Percentiles rank a stretch among this genome's conserved stretches.
Conservation (phyloP, 2,797 vertebrate genomes). For the Pogonophryne albipinna region DNA sequence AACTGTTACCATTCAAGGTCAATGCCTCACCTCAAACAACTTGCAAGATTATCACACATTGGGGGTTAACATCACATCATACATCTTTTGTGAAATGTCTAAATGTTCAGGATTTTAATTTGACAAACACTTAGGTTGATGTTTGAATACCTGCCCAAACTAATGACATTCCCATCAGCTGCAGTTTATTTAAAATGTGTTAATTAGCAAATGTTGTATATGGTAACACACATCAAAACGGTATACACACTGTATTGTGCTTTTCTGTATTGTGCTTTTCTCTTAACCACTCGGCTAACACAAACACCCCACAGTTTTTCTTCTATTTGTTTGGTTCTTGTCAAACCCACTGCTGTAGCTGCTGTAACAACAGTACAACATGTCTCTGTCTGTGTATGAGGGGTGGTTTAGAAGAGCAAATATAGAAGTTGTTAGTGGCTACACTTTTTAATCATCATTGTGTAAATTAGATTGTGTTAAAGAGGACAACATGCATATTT, state of each 20-base stretch:
- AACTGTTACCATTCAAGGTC: too few relatives aligned
- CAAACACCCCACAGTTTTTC: too few relatives aligned
- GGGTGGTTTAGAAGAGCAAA: background rate
- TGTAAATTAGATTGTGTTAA: conserved; percentile 1
- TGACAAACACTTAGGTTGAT: too few relatives aligned
- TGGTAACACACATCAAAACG: too few relatives aligned
- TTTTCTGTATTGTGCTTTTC: background rate
- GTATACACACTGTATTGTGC: background rate
- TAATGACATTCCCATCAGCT: background rate
- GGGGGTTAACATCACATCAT: too few relatives aligned
- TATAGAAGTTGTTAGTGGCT: background rate
- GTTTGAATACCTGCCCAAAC: background rate
- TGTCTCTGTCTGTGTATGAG: too few relatives aligned
- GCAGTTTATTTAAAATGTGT: background rate
- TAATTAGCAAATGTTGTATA: background rate
- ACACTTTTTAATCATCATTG: background rate
- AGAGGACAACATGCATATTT: conserved; percentile 24
- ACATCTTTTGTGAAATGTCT: too few relatives aligned
- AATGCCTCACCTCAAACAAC: too few relatives aligned
- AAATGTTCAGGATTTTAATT: too few relatives aligned
- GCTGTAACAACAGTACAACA: background rate
- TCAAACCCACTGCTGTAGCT: background rate
- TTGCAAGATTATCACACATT: too few relatives aligned
- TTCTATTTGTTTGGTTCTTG: too few relatives aligned
- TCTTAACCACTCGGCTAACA: background rate